A percentile compares a stretch with the other conserved stretches of the same genome.
These are phyloP conservation scores for Trimorus sp. DNA, from an alignment of 2,888 invertebrate species.

Conservation along the genomic window DNA sequence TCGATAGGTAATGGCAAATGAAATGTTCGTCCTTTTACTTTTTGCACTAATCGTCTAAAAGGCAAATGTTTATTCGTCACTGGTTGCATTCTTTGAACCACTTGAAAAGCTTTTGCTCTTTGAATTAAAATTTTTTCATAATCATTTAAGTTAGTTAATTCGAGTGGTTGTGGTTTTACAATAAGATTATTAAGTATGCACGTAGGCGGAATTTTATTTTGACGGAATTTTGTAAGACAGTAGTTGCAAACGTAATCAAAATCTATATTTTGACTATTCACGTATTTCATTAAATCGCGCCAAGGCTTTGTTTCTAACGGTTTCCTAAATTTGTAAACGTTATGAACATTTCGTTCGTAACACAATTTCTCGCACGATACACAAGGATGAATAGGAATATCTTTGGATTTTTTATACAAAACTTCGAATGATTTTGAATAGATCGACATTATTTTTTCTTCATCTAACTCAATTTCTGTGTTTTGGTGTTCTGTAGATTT, in stretches of 20 bases:
- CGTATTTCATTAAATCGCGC: slow-evolving; percentile 4
- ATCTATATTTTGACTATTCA: slow-evolving; percentile 33
- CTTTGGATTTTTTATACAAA: slow-evolving; percentile 58
- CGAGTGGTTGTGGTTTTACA: no score
- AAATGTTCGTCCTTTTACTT: not conserved
- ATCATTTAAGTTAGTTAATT: slow-evolving; percentile 26
- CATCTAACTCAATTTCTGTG: slow-evolving; percentile 57
- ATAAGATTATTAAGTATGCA: slow-evolving; percentile 61
- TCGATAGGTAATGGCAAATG: not conserved
- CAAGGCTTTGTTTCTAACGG: slow-evolving; percentile 24
- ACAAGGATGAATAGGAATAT: slow-evolving; percentile 54
- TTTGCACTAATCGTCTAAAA: not conserved
- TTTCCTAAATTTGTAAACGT: slow-evolving; percentile 36
- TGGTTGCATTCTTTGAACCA: slow-evolving; percentile 70
- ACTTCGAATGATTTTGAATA: slow-evolving; percentile 53
- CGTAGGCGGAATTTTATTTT: slow-evolving; percentile 53
- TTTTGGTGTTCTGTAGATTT: not conserved
- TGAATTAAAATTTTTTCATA: not conserved
- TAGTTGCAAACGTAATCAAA: not conserved
- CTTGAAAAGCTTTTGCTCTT: not conserved
- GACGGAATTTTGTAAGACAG: slow-evolving; percentile 9
- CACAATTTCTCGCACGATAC: slow-evolving; percentile 14
- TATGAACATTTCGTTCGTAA: slow-evolving; percentile 61
- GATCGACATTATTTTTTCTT: slow-evolving; percentile 46
- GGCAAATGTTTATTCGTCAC: slow-evolving; percentile 26